Percentiles rank a stretch among this genome's conserved stretches.
These are phyloP conservation scores for Argentina silus DNA, from an alignment of 2,797 vertebrate species.

Conservation along the genomic window DNA sequence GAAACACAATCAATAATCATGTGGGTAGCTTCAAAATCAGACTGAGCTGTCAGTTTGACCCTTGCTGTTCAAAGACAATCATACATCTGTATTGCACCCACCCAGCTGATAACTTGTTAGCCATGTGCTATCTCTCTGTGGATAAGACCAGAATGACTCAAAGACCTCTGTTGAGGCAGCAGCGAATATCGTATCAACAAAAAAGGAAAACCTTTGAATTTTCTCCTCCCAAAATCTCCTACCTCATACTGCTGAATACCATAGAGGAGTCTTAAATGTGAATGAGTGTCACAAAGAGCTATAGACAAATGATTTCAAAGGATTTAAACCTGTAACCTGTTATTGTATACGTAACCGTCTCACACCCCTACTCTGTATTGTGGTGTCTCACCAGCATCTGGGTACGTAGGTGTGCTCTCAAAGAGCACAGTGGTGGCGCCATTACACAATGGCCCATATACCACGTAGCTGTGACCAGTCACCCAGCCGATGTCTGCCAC, in stretches of 20 bases:
- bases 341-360: background rate
- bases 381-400: conserved; percentile 84
- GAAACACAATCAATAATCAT: background rate
- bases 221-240: background rate
- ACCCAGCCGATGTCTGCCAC: conserved; percentile 94
- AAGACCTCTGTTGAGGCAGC: background rate
- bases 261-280: background rate
- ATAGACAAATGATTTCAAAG: background rate
- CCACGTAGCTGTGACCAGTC: conserved; percentile 93
- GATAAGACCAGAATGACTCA: background rate
- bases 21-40: background rate
- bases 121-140: conserved; percentile 7
- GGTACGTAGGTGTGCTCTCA: conserved; percentile 91
- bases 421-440: conserved; percentile 91
- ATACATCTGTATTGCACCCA: background rate
- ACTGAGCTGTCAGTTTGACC: background rate
- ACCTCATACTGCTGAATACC: no score
- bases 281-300: background rate
- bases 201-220: background rate
- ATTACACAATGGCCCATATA: conserved; percentile 91
- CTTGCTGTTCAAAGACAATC: background rate
- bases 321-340: no score
- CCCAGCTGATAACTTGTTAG: background rate
- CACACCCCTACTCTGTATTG: background rate
- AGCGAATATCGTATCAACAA: background rate